A percentile compares a stretch with the other conserved stretches of the same genome.
Evolutionary conservation across 2,113 vertebrate genomes (phyloP).

Genomic region (Pogona vitticeps): DNA sequence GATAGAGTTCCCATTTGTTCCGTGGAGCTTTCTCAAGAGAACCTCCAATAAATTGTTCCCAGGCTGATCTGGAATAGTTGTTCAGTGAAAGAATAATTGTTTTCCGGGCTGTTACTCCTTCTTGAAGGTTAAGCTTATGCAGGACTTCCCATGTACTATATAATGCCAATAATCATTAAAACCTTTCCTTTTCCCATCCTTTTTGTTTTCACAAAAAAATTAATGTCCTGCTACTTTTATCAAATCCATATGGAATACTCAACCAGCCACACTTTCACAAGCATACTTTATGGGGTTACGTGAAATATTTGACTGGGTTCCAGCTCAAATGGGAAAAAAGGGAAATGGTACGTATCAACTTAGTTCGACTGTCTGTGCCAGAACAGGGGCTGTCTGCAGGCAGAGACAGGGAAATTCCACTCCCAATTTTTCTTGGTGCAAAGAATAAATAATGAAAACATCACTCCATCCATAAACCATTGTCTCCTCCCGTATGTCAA

Average conservation of each 20-base stretch:
- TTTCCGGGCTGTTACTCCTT: conserved; percentile 42
- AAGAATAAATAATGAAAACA: neutral
- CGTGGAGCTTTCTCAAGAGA: neutral
- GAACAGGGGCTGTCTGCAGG: neutral
- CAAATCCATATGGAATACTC: conserved; percentile 32
- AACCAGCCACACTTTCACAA: conserved; percentile 29
- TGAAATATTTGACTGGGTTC: conserved; percentile 32
- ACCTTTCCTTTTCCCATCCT: conserved; percentile 24
- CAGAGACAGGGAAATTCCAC: neutral
- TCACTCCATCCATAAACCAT: neutral
- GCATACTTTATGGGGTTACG: conserved; percentile 1
- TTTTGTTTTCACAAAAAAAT: conserved; percentile 36
- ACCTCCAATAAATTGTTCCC: neutral
- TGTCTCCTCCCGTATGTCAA: conserved; percentile 17
- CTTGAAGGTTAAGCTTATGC: conserved; percentile 29
- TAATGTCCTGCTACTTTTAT: conserved; percentile 31
- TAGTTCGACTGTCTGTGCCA: neutral
- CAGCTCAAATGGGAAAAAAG: conserved; percentile 19
- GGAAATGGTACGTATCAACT: neutral
- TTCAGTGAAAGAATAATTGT: conserved; percentile 59
- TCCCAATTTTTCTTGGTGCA: neutral
- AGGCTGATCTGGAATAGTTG: conserved; percentile 57
- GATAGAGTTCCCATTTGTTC: neutral
- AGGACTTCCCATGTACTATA: conserved; percentile 23
- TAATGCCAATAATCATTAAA: conserved; percentile 42